Percentiles rank a stretch among this genome's conserved stretches.
phyloP scores from a whole-genome alignment of 2,888 invertebrate species.

The Agrotis puta region DNA sequence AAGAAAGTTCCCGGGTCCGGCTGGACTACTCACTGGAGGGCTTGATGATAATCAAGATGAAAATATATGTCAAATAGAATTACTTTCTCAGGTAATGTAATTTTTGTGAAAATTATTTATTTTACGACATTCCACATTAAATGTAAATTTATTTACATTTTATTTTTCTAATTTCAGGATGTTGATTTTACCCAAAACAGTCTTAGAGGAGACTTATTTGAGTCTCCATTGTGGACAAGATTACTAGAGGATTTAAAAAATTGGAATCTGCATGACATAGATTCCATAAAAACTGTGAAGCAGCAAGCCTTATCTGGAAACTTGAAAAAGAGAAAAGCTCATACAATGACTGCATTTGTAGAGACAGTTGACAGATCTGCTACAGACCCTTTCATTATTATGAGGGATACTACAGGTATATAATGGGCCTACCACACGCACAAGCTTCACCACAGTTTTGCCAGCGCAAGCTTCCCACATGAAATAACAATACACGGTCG shows the following conservation, averaged over 20 bases:
- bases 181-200: conserved; percentile 82
- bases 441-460: too few species aligned
- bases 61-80: conserved; percentile 80
- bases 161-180: conserved; percentile 74
- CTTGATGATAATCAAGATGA: conserved; percentile 81
- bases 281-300: conserved; percentile 83
- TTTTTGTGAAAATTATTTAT: neutral
- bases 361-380: conserved; percentile 86
- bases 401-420: conserved; percentile 74
- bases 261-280: conserved; percentile 76
- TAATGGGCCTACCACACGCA: too few species aligned
- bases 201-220: conserved; percentile 79
- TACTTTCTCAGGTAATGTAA: conserved; percentile 83
- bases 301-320: conserved; percentile 81
- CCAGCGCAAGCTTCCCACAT: too few species aligned
- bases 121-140: too few species aligned
- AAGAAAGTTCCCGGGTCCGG: conserved; percentile 88
- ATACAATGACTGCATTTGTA: conserved; percentile 82
- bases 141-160: too few species aligned
- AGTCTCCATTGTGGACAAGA: conserved; percentile 82
- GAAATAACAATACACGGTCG: too few species aligned
- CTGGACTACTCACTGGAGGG: conserved; percentile 82
- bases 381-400: conserved; percentile 82
- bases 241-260: conserved; percentile 76
- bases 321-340: conserved; percentile 81